phyloP scores from a whole-genome alignment of 2,113 vertebrate genomes.

The Chloebia gouldiae region DNA sequence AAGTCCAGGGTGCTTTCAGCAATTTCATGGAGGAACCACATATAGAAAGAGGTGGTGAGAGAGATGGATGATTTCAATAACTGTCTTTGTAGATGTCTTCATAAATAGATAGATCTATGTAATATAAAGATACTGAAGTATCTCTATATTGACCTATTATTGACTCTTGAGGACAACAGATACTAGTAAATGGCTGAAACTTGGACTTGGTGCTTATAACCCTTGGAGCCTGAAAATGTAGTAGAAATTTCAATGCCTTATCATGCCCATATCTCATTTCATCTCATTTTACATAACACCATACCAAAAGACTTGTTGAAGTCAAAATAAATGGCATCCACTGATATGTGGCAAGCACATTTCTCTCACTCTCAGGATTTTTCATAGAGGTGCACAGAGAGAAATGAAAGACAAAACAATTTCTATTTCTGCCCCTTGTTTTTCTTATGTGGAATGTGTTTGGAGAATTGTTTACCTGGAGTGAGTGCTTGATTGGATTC shows the following conservation, averaged over 20 bases:
- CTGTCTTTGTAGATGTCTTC: background rate
- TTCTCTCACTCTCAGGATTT: too few species aligned
- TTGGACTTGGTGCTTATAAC: background rate
- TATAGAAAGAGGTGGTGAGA: background rate
- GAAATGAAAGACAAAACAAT: too few species aligned
- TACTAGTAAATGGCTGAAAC: background rate
- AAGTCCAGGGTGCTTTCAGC: background rate
- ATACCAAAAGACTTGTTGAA: background rate
- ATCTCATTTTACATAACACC: background rate
- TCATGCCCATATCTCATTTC: background rate
- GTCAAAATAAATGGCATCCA: background rate
- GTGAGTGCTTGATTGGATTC: too few species aligned
- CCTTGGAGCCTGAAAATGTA: background rate
- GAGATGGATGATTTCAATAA: background rate
- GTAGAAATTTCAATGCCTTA: background rate
- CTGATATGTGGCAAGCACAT: too few species aligned
- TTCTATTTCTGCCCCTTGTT: too few species aligned
- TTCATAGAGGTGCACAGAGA: too few species aligned
- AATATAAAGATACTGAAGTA: background rate
- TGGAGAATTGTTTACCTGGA: too few species aligned
- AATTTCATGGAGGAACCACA: background rate
- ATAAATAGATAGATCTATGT: background rate
- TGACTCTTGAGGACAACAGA: background rate
- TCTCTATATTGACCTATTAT: background rate
- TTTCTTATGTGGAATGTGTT: too few species aligned